These are phyloP conservation scores for Criorhina ranunculi DNA, from an alignment of 2,888 invertebrate species.

Conservation along the genomic window DNA sequence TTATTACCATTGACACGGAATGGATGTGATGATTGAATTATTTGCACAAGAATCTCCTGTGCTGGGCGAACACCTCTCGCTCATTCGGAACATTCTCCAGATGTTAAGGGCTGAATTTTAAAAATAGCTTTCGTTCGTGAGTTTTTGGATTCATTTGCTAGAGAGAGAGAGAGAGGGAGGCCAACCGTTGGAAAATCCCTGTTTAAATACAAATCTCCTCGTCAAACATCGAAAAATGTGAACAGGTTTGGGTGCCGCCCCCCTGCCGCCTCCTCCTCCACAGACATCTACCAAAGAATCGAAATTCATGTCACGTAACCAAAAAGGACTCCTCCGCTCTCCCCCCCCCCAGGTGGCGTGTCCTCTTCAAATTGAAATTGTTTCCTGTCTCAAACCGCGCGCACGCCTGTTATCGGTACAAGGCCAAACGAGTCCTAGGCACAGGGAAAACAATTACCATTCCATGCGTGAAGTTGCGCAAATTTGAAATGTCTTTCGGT, in stretches of 20 bases:
- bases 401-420: conserved; percentile 40
- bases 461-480: conserved; percentile 75
- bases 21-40: conserved; percentile 75
- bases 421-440: conserved; percentile 18
- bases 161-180: not conserved
- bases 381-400: conserved; percentile 64
- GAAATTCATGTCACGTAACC: conserved; percentile 70
- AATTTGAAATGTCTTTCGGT: conserved; percentile 72
- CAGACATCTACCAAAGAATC: conserved; percentile 10
- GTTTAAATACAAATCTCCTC: conserved; percentile 66
- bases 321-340: conserved; percentile 12
- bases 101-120: conserved; percentile 59
- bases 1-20: conserved; percentile 74
- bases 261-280: no score
- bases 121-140: conserved; percentile 28
- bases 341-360: conserved; percentile 47
- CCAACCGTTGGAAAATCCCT: conserved; percentile 64
- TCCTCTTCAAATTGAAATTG: conserved; percentile 76
- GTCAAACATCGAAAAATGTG: conserved; percentile 35
- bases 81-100: conserved; percentile 60
- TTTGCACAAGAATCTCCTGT: conserved; percentile 67
- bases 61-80: not conserved
- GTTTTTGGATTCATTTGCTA: conserved; percentile 43
- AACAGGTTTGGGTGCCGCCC: not conserved
- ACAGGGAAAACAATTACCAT: conserved; percentile 71